phyloP scores from a whole-genome alignment of 2,797 vertebrate species.

The Cephalopachus bancanus region DNA sequence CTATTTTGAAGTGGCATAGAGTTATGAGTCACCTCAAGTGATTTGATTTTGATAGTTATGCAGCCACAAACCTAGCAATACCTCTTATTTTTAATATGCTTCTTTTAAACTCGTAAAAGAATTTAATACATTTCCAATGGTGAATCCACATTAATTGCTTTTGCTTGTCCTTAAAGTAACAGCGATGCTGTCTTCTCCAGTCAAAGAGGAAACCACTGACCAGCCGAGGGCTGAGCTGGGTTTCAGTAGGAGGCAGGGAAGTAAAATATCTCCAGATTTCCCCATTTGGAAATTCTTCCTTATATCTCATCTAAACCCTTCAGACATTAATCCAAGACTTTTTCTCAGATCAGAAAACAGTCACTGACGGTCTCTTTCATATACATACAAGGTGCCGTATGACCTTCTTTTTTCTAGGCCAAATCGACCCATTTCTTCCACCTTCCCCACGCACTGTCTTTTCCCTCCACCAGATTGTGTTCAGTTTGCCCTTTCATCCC shows the following conservation, averaged over 20 bases:
- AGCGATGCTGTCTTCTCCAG: neutral
- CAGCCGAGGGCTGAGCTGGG: neutral
- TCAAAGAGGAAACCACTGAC: conserved; percentile 47
- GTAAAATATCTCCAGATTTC: neutral
- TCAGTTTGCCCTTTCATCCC: neutral
- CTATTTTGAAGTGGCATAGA: neutral
- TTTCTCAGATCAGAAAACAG: neutral
- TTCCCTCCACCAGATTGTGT: neutral
- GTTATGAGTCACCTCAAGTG: neutral
- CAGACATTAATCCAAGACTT: neutral
- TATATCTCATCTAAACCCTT: neutral
- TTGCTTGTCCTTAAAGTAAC: conserved; percentile 26
- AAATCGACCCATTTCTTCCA: neutral
- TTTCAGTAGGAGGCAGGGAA: neutral
- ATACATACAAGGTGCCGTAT: neutral
- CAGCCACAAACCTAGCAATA: neutral
- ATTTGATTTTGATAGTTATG: neutral
- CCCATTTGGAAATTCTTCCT: neutral
- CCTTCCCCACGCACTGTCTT: neutral
- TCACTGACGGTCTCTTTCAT: neutral
- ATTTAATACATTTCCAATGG: neutral
- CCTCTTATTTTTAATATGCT: neutral
- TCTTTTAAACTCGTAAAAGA: neutral
- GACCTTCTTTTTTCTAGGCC: neutral
- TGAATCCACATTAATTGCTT: neutral